Evolutionary conservation across 2,113 vertebrate species (phyloP).

Genomic region (Sakesphorus luctuosus): DNA sequence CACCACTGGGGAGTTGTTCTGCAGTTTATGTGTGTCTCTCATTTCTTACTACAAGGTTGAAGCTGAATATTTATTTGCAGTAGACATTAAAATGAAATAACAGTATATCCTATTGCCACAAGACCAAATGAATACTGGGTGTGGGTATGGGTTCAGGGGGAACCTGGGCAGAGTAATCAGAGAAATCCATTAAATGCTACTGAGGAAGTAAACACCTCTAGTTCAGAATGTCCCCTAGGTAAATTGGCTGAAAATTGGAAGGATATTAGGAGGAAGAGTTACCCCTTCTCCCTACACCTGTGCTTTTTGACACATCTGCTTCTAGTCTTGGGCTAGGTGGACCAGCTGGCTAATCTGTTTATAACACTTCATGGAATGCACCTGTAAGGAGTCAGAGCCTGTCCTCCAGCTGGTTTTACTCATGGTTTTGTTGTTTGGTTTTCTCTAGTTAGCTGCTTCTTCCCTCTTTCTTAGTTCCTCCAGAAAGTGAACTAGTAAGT

Average conservation of each 20-base stretch:
- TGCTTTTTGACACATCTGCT: neutral
- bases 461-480: neutral
- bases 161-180: neutral
- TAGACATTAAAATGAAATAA: neutral
- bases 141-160: neutral
- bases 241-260: neutral
- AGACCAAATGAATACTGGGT: neutral
- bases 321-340: neutral
- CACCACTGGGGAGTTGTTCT: neutral
- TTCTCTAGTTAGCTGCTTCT: neutral
- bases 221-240: neutral
- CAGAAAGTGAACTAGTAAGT: neutral
- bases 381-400: neutral
- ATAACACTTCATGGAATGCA: neutral
- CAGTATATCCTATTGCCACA: neutral
- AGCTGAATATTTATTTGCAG: neutral
- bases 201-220: neutral
- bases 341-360: neutral
- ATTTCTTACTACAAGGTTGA: neutral
- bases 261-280: neutral
- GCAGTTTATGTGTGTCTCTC: neutral
- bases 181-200: neutral
- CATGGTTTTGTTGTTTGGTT: neutral
- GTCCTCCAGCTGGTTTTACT: neutral
- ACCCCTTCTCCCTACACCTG: neutral